These are phyloP conservation scores for Pollicipes pollicipes DNA, from an alignment of 1,140 invertebrate genomes.

Conservation along the genomic window DNA sequence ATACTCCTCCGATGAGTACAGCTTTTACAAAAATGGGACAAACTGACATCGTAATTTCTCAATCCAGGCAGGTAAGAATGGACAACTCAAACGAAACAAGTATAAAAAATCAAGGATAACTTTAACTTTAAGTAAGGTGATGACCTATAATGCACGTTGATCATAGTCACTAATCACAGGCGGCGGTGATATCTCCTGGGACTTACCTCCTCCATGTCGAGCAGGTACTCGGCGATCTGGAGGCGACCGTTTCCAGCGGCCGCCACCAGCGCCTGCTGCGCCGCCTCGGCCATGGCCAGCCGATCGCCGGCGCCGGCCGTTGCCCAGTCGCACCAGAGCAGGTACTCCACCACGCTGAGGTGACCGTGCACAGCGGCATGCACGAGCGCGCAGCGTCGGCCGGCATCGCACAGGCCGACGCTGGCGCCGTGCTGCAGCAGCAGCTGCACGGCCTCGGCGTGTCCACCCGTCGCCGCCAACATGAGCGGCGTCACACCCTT, in stretches of 20 bases:
- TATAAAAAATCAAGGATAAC: too few relatives aligned
- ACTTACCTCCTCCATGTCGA: slow-evolving; percentile 34
- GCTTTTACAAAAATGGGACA: too few relatives aligned
- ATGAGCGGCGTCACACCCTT: slow-evolving; percentile 59
- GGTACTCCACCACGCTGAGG: slow-evolving; percentile 60
- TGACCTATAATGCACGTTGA: too few relatives aligned
- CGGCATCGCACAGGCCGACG: slow-evolving; percentile 44
- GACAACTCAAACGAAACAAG: too few relatives aligned
- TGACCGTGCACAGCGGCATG: slow-evolving; percentile 81
- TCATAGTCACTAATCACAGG: too few relatives aligned
- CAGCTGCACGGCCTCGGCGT: slow-evolving; percentile 51
- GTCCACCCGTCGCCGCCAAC: slow-evolving; percentile 76
- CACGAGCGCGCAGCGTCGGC: slow-evolving; percentile 59
- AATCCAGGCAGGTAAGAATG: too few relatives aligned
- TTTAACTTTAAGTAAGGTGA: too few relatives aligned
- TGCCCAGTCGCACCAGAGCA: slow-evolving; percentile 63
- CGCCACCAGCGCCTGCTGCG: slow-evolving; percentile 68
- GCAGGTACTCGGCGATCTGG: slow-evolving; percentile 68
- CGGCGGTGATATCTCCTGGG: too few relatives aligned
- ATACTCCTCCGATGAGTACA: too few relatives aligned
- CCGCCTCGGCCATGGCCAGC: slow-evolving; percentile 28
- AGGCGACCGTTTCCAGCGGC: slow-evolving; percentile 68
- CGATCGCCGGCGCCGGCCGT: slow-evolving; percentile 31
- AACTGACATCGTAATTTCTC: too few relatives aligned
- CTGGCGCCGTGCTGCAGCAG: slow-evolving; percentile 36